phyloP scores from a whole-genome alignment of 2,797 vertebrate genomes.

The Distichodus sexfasciatus region DNA sequence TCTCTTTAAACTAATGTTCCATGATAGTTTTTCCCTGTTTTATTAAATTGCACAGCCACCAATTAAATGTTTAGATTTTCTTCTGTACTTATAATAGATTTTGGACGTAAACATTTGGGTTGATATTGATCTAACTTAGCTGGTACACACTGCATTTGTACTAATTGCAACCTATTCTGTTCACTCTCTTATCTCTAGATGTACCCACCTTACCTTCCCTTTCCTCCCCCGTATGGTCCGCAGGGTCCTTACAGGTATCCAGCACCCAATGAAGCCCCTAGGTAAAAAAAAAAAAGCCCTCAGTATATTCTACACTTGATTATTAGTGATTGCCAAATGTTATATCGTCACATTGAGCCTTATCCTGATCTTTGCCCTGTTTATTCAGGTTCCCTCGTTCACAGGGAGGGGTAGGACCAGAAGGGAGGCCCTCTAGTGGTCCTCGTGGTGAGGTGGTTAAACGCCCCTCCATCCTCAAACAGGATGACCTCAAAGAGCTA shows the following conservation, averaged over 20 bases:
- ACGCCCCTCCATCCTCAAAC: conserved; percentile 91
- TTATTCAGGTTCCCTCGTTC: conserved; percentile 79
- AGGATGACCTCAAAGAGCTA: conserved; percentile 90
- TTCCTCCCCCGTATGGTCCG: conserved; percentile 86
- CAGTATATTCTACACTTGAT: not conserved
- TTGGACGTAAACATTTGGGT: not conserved
- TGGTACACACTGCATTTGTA: not conserved
- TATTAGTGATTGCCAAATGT: not conserved
- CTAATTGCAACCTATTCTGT: not conserved
- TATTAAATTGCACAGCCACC: not conserved
- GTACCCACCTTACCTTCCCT: conserved; percentile 90
- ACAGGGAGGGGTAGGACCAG: conserved; percentile 68
- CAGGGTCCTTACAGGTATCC: conserved; percentile 89
- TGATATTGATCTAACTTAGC: not conserved
- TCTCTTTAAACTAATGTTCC: no score
- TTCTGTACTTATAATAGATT: no score
- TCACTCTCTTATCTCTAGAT: conserved; percentile 71
- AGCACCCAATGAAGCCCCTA: conserved; percentile 80
- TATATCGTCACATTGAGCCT: not conserved
- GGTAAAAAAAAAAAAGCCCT: conserved; percentile 62
- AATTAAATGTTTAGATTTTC: not conserved
- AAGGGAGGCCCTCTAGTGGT: conserved; percentile 67
- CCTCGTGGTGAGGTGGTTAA: conserved; percentile 80
- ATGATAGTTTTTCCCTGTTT: not conserved
- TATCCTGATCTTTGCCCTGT: not conserved